phyloP scores from a whole-genome alignment of 2,797 vertebrate species.

The Oreochromis mossambicus region DNA sequence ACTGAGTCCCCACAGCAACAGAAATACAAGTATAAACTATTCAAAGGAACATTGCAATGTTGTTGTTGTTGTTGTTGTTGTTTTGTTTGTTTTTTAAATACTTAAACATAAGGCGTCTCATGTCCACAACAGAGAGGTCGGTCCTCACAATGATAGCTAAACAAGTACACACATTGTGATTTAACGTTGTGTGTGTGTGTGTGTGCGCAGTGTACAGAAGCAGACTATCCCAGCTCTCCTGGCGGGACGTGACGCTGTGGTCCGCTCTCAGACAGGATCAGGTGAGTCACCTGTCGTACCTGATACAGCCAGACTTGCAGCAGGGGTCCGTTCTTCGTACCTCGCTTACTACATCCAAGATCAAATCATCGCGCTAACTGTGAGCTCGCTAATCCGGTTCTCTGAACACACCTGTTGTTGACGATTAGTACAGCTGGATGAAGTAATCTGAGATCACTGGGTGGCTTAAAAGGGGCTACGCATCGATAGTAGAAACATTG shows the following conservation, averaged over 20 bases:
- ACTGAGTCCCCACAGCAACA: background rate
- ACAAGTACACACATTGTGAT: background rate
- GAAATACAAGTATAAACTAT: background rate
- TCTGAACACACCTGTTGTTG: too few species aligned
- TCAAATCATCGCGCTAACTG: too few species aligned
- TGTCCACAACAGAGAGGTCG: background rate
- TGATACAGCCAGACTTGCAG: background rate
- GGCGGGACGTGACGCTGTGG: slow-evolving; percentile 85
- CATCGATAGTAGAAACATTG: too few species aligned
- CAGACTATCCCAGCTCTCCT: slow-evolving; percentile 85
- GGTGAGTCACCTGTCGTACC: slow-evolving; percentile 66
- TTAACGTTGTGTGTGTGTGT: background rate
- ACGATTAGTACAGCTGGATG: too few species aligned
- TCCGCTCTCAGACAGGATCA: slow-evolving; percentile 94
- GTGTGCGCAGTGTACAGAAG: slow-evolving; percentile 84
- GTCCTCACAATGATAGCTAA: background rate
- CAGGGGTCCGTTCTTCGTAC: too few species aligned
- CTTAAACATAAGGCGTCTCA: background rate
- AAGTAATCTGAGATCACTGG: too few species aligned
- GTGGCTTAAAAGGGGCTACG: too few species aligned
- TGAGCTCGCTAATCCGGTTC: too few species aligned
- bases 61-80: background rate
- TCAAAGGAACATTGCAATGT: background rate
- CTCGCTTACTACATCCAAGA: too few species aligned
- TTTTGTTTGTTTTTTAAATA: background rate